Evolutionary conservation across 2,888 invertebrate genomes (phyloP), one percentile per base, ranked within the genome.

Genomic region (Stictocephala bisonia): DNA sequence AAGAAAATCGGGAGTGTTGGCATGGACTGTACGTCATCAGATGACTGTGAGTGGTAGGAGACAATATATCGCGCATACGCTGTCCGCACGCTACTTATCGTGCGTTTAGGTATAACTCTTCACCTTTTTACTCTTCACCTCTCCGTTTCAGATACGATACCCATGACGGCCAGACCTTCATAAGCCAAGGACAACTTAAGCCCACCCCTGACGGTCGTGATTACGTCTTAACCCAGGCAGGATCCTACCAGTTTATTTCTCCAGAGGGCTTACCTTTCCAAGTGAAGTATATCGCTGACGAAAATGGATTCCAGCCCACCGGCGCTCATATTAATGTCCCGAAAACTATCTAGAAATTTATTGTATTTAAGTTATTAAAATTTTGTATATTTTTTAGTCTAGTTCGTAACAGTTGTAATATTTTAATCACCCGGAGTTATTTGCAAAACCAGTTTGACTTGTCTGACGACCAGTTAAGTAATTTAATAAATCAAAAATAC

Each of bases 201-300:
- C 44, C 11, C 18, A 48, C 56, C 1, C 26, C 40, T 22, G 56
- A 53, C 22, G 41, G 27, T 11, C 41, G 18, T 6, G 41, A 27
- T 44, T 26, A 71, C 44, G 71, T 71, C n/a, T 44, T 58, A 7
- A 58, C 58, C 24, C 56, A 71, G 58, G 26, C 24, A 15, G 89
- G 89, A 0, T 85, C 84, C 0, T 89, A 85, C 81, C 86, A 87
- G 1, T 89, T 88, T 82, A 87, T 85, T 0, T 87, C 88, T 0
- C 88, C 88, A 1, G 88, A 89, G 77, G 89, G 82, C 6, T 18
- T 13, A n/a, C 75, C 75, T 15, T 72, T 79, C 53, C 77, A 79
- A 74, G 79, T 79, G 40, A 68, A 60, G 60, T 80, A 80, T 68
- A 66, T 78, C 18, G 80, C 80, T 35, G 80, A 80, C 71, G 80